Percentiles rank a stretch among this genome's conserved stretches.
Conservation (phyloP, 1,140 invertebrate species). For the Laodelphax striatellus region DNA sequence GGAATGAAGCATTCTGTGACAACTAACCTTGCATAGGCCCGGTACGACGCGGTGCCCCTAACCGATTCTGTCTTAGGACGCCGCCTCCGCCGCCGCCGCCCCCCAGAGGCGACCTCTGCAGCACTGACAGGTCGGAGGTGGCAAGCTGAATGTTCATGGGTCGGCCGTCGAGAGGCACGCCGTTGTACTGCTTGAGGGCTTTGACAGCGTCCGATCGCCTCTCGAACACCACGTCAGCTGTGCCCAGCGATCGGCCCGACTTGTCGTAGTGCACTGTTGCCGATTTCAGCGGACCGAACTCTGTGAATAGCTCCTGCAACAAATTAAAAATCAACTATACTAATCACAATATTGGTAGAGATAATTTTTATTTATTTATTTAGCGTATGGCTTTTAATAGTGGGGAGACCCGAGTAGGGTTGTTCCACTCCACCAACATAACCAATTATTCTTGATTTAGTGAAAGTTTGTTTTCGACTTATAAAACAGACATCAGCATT, state of each 20-base stretch:
- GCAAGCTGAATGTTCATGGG: conserved; percentile 91
- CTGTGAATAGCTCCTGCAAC: conserved; percentile 88
- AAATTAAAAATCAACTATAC: conserved; percentile 20
- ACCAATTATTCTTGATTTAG: too few species aligned
- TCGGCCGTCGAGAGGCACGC: conserved; percentile 88
- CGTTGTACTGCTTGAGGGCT: conserved; percentile 97
- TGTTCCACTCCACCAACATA: too few species aligned
- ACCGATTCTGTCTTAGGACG: not conserved
- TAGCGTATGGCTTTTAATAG: too few species aligned
- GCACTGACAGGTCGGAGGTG: conserved; percentile 55
- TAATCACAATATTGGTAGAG: conserved; percentile 9
- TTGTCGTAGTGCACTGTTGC: conserved; percentile 95
- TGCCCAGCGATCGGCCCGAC: conserved; percentile 89
- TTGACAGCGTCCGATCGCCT: conserved; percentile 82
- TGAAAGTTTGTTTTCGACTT: too few species aligned
- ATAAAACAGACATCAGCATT: too few species aligned
- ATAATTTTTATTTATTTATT: too few species aligned
- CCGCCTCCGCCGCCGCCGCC: conserved; percentile 12
- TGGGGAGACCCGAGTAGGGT: too few species aligned
- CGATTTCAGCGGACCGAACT: conserved; percentile 89
- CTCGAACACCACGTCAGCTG: conserved; percentile 94
- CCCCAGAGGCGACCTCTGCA: conserved; percentile 20
- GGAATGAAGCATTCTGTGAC: too few species aligned
- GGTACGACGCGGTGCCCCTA: too few species aligned
- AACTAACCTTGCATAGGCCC: too few species aligned